A percentile compares a stretch with the other conserved stretches of the same genome.
phyloP scores from a whole-genome alignment of 1,140 invertebrate species.

The Acromyrmex echinatior region DNA sequence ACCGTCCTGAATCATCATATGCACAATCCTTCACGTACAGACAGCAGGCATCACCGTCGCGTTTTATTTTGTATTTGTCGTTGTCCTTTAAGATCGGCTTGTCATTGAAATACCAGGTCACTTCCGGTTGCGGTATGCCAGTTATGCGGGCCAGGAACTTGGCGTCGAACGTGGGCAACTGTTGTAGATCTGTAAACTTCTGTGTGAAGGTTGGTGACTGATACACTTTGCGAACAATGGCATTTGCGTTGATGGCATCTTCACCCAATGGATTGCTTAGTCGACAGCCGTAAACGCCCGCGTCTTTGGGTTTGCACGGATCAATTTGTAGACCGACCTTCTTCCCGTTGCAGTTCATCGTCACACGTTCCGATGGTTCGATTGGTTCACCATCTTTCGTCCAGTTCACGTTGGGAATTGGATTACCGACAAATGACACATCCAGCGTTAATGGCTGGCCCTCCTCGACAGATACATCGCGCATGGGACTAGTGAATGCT shows the following conservation, averaged over 20 bases:
- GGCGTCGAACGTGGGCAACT: slow-evolving; percentile 92
- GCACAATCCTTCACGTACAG: slow-evolving; percentile 91
- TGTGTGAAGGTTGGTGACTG: slow-evolving; percentile 94
- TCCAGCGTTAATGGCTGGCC: slow-evolving; percentile 90
- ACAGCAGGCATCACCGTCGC: slow-evolving; percentile 92
- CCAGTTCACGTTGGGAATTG: slow-evolving; percentile 94
- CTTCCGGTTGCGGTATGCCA: slow-evolving; percentile 95
- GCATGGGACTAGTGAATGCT: slow-evolving; percentile 91
- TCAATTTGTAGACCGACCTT: slow-evolving; percentile 93
- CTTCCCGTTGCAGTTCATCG: slow-evolving; percentile 93
- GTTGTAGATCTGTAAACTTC: slow-evolving; percentile 94
- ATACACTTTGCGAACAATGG: slow-evolving; percentile 92
- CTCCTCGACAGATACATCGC: slow-evolving; percentile 92
- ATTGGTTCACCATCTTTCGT: slow-evolving; percentile 92
- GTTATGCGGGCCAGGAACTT: slow-evolving; percentile 94
- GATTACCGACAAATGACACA: slow-evolving; percentile 93
- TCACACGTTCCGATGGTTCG: slow-evolving; percentile 88
- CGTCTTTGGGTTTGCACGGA: slow-evolving; percentile 90
- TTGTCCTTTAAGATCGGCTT: slow-evolving; percentile 88
- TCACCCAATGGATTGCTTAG: slow-evolving; percentile 92
- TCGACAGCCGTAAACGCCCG: slow-evolving; percentile 92
- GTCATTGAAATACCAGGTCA: slow-evolving; percentile 94
- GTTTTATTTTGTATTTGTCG: slow-evolving; percentile 92
- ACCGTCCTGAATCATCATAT: slow-evolving; percentile 90
- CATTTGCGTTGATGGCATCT: slow-evolving; percentile 90